Conservation (phyloP, 2,888 invertebrate species). For the Tinea trinotella region DNA sequence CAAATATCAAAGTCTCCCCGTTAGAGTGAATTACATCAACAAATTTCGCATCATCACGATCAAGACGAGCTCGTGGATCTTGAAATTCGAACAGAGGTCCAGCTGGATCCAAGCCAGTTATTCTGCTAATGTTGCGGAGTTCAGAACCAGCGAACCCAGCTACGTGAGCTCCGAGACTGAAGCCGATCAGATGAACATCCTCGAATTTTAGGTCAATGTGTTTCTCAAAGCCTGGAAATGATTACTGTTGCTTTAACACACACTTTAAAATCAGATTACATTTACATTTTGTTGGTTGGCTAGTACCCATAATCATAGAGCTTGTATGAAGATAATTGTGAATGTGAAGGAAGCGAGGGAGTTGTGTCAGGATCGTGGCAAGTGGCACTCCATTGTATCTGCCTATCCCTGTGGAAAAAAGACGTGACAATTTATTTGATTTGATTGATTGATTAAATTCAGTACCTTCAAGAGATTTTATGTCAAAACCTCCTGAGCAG, state of each 20-base stretch:
- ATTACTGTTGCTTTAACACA: background rate
- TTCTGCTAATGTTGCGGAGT: constrained; percentile 82
- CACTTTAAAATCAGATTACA: background rate
- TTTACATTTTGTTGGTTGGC: background rate
- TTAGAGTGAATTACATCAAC: constrained; percentile 96
- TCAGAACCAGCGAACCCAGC: constrained; percentile 93
- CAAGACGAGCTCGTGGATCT: constrained; percentile 86
- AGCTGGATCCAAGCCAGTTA: constrained; percentile 91
- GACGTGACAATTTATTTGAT: too few species aligned
- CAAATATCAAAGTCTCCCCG: constrained; percentile 91
- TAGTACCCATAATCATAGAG: too few species aligned
- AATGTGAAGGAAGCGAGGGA: too few species aligned
- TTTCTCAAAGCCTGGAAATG: constrained; percentile 67
- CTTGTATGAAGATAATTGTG: too few species aligned
- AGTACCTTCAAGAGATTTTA: background rate
- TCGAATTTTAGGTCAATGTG: constrained; percentile 79
- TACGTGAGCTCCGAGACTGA: constrained; percentile 92
- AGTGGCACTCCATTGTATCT: too few species aligned
- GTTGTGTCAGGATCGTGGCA: too few species aligned
- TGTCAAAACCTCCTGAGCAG: too few species aligned
- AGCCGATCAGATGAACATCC: constrained; percentile 89
- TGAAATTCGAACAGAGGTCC: constrained; percentile 94
- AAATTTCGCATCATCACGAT: constrained; percentile 87
- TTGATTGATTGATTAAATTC: too few species aligned
- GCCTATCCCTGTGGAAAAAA: too few species aligned